A percentile compares a stretch with the other conserved stretches of the same genome.
Conservation (phyloP, 2,888 invertebrate species). For the Pristionchus exspectatus region DNA sequence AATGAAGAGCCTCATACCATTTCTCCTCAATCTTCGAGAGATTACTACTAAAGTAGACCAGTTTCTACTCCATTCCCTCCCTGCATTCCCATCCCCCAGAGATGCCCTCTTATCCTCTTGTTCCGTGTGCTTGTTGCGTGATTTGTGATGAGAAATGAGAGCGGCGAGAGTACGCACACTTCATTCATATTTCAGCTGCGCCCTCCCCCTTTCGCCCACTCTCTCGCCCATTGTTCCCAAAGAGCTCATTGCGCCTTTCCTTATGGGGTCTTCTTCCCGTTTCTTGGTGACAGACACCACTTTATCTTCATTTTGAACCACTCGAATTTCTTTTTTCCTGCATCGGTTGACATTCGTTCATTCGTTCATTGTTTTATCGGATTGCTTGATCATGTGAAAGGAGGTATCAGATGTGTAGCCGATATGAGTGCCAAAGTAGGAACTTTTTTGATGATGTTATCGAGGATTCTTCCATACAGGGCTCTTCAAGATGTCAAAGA, state of each 20-base stretch:
- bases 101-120: conserved; percentile 33
- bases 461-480: background rate
- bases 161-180: background rate
- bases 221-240: conserved; percentile 9
- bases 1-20: background rate
- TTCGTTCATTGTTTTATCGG: no score
- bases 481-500: conserved; percentile 26
- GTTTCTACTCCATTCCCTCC: background rate
- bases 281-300: background rate
- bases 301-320: background rate
- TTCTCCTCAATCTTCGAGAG: background rate
- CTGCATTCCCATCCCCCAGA: background rate
- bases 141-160: conserved; percentile 36
- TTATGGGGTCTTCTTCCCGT: background rate
- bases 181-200: conserved; percentile 36
- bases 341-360: no score
- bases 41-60: conserved; percentile 38
- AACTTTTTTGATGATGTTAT: no score
- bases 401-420: no score
- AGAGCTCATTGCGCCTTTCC: conserved; percentile 8
- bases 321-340: no score
- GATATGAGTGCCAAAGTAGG: no score
- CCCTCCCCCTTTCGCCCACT: background rate
- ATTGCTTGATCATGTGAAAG: no score
- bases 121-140: conserved; percentile 17